Conservation (phyloP, 2,797 vertebrate species). For the Amazonetta brasiliensis region DNA sequence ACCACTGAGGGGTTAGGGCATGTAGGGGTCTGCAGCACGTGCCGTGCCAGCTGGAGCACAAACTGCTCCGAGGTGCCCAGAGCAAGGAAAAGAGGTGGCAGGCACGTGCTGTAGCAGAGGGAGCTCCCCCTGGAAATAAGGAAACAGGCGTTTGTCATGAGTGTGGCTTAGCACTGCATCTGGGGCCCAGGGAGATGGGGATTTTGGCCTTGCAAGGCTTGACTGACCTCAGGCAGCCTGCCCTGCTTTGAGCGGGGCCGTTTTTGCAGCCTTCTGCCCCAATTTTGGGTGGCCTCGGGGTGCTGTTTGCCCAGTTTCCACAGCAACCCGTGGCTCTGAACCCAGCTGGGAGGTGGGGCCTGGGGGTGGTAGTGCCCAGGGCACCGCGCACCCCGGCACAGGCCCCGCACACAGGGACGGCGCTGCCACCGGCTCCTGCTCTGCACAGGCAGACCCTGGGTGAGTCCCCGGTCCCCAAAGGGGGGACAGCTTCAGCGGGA, state of each 20-base stretch:
- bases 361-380: slow-evolving; percentile 18
- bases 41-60: neutral
- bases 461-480: slow-evolving; percentile 17
- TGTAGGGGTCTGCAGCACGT: neutral
- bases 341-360: slow-evolving; percentile 58
- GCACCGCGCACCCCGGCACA: neutral
- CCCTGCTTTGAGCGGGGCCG: neutral
- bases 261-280: neutral
- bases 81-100: neutral
- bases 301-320: slow-evolving; percentile 49
- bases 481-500: neutral
- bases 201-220: neutral
- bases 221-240: neutral
- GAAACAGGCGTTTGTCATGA: neutral
- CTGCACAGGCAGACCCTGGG: neutral
- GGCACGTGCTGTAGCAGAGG: neutral
- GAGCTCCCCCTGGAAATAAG: neutral
- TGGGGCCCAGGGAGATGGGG: neutral
- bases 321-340: neutral
- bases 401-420: neutral
- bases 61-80: neutral
- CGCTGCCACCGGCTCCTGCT: neutral
- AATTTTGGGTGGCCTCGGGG: neutral
- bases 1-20: neutral
- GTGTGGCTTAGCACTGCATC: neutral